These are phyloP conservation scores for Bufo gargarizans DNA, from an alignment of 2,113 vertebrate genomes.

Conservation along the genomic window DNA sequence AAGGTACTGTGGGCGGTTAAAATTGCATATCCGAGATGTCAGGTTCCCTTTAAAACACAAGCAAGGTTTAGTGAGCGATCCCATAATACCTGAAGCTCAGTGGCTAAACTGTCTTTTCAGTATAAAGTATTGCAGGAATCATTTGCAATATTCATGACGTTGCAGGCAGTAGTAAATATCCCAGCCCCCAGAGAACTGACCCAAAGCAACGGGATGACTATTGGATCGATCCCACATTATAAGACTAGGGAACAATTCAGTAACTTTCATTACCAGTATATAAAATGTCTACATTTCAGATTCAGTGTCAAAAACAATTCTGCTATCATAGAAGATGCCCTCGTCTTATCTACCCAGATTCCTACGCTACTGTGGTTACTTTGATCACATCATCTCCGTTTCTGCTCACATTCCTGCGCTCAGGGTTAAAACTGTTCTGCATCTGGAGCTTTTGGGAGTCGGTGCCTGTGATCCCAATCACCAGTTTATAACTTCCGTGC, in stretches of 20 bases:
- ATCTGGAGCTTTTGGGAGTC: slow-evolving; percentile 36
- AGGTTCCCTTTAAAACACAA: no score
- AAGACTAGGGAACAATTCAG: neutral
- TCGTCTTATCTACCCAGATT: neutral
- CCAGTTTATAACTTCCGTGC: slow-evolving; percentile 38
- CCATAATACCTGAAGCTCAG: no score
- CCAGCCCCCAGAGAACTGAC: neutral
- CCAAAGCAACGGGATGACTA: neutral
- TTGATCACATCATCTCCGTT: neutral
- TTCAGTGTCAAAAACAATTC: neutral
- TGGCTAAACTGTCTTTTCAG: no score
- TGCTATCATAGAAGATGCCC: neutral
- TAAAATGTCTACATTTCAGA: neutral
- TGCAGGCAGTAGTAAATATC: neutral
- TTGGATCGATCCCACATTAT: neutral
- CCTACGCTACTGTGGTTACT: neutral
- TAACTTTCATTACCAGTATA: neutral
- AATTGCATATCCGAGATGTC: no score
- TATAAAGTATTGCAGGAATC: neutral
- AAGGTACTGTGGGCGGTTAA: no score
- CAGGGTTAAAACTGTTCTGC: slow-evolving; percentile 33
- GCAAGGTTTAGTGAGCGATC: no score
- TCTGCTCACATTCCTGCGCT: neutral
- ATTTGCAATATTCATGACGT: neutral
- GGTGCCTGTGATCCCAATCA: slow-evolving; percentile 36